Base-by-base conservation (phyloP, 2,888 invertebrate species). In the Limulus polyphemus region DNA sequence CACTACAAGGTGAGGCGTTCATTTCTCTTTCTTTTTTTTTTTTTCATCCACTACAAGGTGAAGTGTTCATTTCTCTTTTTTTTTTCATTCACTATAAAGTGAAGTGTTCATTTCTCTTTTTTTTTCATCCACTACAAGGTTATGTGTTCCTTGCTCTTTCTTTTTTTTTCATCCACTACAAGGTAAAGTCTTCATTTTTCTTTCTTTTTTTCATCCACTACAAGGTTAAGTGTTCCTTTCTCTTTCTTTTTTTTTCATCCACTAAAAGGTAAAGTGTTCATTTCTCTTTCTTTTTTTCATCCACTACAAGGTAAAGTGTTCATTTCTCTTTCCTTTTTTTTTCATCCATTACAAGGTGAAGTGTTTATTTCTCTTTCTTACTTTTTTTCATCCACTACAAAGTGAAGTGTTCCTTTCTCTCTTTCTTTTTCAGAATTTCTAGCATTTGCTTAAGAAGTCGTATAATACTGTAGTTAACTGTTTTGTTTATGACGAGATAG, bases 1-100 rank as follows among this genome's bases (percentile, higher is more conserved):
- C 90, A 88, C 75, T 93, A 91, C 74, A 90, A 90, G 73, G 79
- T 79, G 71, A 64, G 71, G 46, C 14, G 32, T 32, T 2, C 32
- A 3, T 32, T 7, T 32, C 7, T 32, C 32, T 32, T 7, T 32
- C 32, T 32, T 1, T 32, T 32, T 32, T 32, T n/a, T n/a, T n/a
- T n/a, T n/a, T n/a, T n/a, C n/a, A n/a, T 90, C 73, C 90, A 88
- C 75, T 93, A 91, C 74, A 90, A 90, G 73, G 79, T 79, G 71
- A 64, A 71, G 46, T 46, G 32, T 32, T 2, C 32, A 3, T 32
- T 7, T 32, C 7, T 32, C 32, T 32, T 7, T 32, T 7, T 32
- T 1, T 32, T 32, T 32, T 32, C n/a, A n/a, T n/a, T n/a, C 90
- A 88, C 75, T 93, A 91, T 74, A 90, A 90, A 73, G 79, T 79